Conservation (phyloP, 2,888 invertebrate genomes). For the Lacanobia wlatinum region DNA sequence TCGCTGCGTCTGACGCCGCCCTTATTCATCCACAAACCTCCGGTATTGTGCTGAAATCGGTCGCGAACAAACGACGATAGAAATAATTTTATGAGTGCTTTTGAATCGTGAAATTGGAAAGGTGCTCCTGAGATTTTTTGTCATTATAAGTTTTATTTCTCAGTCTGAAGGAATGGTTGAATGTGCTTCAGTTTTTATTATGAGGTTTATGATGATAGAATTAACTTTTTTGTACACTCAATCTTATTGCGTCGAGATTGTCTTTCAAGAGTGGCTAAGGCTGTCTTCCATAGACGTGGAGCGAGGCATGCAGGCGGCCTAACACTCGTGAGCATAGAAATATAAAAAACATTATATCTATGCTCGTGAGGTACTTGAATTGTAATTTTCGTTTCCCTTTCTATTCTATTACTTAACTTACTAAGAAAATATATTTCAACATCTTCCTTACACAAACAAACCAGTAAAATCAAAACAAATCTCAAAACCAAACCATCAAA, state of each 20-base stretch:
- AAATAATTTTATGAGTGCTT: conserved; percentile 52
- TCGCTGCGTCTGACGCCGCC: conserved; percentile 73
- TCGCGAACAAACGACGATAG: conserved; percentile 35
- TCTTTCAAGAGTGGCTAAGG: no score
- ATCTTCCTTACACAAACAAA: background rate
- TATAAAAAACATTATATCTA: no score
- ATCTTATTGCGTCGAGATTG: background rate
- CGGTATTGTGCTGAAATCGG: conserved; percentile 37
- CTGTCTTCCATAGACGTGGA: no score
- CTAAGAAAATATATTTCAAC: background rate
- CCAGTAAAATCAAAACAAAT: conserved; percentile 3
- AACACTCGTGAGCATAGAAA: no score
- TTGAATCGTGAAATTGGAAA: conserved; percentile 48
- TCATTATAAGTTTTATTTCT: conserved; percentile 26
- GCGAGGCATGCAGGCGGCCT: no score
- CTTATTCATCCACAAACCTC: conserved; percentile 59
- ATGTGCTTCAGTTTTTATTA: conserved; percentile 38
- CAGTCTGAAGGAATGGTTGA: conserved; percentile 21
- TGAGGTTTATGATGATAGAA: conserved; percentile 41
- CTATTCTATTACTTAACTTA: background rate
- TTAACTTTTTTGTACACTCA: conserved; percentile 8
- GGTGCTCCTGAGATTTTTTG: conserved; percentile 24
- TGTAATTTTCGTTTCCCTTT: background rate
- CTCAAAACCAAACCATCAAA: conserved; percentile 23
- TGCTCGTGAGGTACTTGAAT: no score